Evolutionary conservation across 1,140 invertebrate genomes (phyloP).

Genomic region (Leucophenga varia): DNA sequence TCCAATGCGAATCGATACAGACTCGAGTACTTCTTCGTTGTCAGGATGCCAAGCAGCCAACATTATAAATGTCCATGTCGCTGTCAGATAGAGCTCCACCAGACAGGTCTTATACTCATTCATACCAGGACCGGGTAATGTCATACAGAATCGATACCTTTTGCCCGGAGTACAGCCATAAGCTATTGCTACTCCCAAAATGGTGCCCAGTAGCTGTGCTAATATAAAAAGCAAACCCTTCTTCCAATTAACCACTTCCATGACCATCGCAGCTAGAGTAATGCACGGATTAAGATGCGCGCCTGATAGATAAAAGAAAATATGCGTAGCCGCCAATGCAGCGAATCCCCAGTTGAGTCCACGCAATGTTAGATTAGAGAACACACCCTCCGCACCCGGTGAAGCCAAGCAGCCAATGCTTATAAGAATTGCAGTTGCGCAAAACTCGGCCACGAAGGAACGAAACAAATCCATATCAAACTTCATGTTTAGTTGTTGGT

Average conservation of each 20-base stretch:
- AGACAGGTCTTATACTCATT: not conserved
- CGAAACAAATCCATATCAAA: no score
- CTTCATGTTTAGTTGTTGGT: no score
- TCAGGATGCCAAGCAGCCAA: slow-evolving; percentile 10
- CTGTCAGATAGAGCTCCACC: slow-evolving; percentile 10
- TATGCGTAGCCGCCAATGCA: slow-evolving; percentile 7
- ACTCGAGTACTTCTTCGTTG: slow-evolving; percentile 6
- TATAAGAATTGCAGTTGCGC: not conserved
- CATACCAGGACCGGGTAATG: not conserved
- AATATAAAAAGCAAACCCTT: slow-evolving; percentile 11
- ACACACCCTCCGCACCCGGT: no score
- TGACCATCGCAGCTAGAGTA: slow-evolving; percentile 12
- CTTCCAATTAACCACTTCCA: not conserved
- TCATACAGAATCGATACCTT: not conserved
- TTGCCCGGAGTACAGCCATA: not conserved
- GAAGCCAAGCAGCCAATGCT: no score
- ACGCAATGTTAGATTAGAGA: no score
- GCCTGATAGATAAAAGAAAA: slow-evolving; percentile 14
- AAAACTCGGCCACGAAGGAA: not conserved
- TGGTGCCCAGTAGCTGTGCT: slow-evolving; percentile 4
- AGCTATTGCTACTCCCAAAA: not conserved
- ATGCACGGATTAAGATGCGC: slow-evolving; percentile 18
- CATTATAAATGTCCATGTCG: slow-evolving; percentile 16
- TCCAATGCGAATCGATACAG: slow-evolving; percentile 14
- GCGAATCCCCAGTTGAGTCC: slow-evolving; percentile 7